Evolutionary conservation across 2,888 invertebrate genomes (phyloP).

Genomic region (Eristalis arbustorum): DNA sequence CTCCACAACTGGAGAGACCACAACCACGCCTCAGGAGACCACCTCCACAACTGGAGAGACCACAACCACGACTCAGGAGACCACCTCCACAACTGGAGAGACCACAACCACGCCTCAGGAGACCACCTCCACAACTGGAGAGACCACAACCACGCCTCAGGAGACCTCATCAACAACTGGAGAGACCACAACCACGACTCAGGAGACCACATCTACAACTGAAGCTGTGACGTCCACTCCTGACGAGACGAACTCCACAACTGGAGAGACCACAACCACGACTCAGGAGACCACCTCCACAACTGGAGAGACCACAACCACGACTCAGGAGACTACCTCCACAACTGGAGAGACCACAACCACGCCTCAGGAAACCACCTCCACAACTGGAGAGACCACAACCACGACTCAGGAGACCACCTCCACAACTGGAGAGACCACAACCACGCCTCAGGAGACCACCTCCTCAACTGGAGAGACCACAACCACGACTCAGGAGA

Average conservation of each 20-base stretch:
- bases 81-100: neutral
- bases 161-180: neutral
- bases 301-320: neutral
- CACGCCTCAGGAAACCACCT: neutral
- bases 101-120: neutral
- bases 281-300: neutral
- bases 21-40: neutral
- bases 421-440: neutral
- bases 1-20: neutral
- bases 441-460: neutral
- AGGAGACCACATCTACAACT: neutral
- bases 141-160: neutral
- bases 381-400: neutral
- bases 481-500: too few species aligned
- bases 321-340: too few species aligned
- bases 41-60: neutral
- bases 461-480: neutral
- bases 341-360: neutral
- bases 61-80: neutral
- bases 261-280: neutral
- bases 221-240: neutral
- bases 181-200: neutral
- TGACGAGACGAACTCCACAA: neutral
- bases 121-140: neutral
- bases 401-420: neutral